Evolutionary conservation across 1,140 invertebrate species (phyloP).

Genomic region (Patella vulgata): DNA sequence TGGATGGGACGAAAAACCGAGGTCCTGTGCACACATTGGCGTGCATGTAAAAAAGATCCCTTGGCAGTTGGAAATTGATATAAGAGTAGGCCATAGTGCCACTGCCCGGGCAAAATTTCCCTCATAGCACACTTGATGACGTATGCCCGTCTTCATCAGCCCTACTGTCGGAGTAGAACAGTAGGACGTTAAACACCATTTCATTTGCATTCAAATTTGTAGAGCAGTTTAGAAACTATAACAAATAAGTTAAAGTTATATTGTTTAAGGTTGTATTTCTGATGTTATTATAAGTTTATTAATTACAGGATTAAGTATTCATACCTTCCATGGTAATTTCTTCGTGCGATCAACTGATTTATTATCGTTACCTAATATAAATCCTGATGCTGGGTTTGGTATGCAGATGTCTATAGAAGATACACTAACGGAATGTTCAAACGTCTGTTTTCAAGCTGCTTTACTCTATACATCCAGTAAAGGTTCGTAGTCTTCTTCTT

Average conservation of each 20-base stretch:
- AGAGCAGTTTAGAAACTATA: too few species aligned
- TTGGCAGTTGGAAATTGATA: too few species aligned
- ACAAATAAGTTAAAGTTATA: background rate
- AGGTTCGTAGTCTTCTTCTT: conserved; percentile 71
- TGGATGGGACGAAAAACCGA: too few species aligned
- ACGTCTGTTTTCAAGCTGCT: conserved; percentile 97
- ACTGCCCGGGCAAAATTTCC: too few species aligned
- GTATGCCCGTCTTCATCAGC: too few species aligned
- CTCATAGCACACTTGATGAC: too few species aligned
- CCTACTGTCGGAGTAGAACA: too few species aligned
- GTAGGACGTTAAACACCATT: too few species aligned
- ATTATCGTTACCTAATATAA: conserved; percentile 95
- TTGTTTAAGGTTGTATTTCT: background rate
- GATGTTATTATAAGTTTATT: background rate
- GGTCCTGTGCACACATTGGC: too few species aligned
- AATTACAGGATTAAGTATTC: conserved; percentile 78
- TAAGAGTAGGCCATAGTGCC: too few species aligned
- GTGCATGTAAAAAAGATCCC: too few species aligned
- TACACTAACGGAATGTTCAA: conserved; percentile 83
- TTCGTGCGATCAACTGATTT: conserved; percentile 98
- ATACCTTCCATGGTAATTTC: conserved; percentile 99
- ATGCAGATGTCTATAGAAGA: conserved; percentile 98
- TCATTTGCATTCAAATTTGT: too few species aligned
- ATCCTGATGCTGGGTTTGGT: conserved; percentile 97
- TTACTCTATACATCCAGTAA: conserved; percentile 97